Percentiles rank a stretch among this genome's conserved stretches.
Evolutionary conservation across 2,113 vertebrate species (phyloP).

Genomic region (Alaudala cheleensis): DNA sequence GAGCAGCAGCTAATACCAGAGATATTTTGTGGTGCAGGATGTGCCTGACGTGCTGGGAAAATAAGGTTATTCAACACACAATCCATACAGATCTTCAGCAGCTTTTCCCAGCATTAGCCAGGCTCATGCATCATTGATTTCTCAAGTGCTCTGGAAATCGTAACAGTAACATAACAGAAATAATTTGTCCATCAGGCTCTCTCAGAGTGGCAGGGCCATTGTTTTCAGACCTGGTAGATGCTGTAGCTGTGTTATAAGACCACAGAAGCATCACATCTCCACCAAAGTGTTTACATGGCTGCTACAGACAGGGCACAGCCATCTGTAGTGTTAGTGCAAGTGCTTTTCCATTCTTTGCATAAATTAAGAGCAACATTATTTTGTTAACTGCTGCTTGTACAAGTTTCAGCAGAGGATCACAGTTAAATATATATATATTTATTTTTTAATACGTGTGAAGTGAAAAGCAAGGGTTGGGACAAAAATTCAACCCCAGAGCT

Average conservation of each 20-base stretch:
- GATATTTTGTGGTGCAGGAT: background rate
- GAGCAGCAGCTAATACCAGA: background rate
- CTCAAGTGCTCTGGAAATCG: background rate
- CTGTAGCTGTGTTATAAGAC: background rate
- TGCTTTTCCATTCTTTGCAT: conserved; percentile 10
- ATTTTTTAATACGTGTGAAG: background rate
- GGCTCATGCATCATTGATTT: background rate
- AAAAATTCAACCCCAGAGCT: background rate
- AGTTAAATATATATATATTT: background rate
- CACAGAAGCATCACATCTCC: background rate
- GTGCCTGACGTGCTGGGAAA: background rate
- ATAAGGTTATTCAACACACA: background rate
- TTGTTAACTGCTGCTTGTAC: background rate
- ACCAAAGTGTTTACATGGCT: background rate
- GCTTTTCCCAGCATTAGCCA: background rate
- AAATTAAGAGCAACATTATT: conserved; percentile 43
- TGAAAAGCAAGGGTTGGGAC: background rate
- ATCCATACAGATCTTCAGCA: background rate
- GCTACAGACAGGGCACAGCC: conserved; percentile 21
- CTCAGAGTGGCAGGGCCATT: background rate
- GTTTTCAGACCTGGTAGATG: background rate
- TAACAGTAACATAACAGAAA: background rate
- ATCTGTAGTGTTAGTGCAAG: conserved; percentile 20
- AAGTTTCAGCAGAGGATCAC: background rate
- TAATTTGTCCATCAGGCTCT: background rate